Evolutionary conservation across 2,113 vertebrate genomes (phyloP), one percentile per base, ranked within the genome.

Genomic region (Noctilio leporinus): DNA sequence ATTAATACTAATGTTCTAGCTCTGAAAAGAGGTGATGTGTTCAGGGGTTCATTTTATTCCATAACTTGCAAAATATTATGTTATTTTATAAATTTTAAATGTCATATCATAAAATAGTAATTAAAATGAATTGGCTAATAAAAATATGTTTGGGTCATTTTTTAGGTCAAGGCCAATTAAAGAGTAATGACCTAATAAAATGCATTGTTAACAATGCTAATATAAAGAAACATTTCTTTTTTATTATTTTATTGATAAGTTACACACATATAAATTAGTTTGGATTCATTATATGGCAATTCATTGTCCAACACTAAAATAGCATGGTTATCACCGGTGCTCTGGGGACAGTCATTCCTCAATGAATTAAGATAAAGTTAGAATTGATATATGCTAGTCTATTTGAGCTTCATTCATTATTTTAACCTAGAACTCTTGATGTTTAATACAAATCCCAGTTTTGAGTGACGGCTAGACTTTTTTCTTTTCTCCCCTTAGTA

Each of bases 101-200:
- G 86, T 87, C 53, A 14, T 1, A 43, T 86, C 47, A 49, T 59
- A 77, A 94, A 78, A 55, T 62, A 83, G 51, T 49, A 90, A 73
- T 65, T 62, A 22, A 55, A 59, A 90, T 72, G 15, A n/a, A n/a
- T 57, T 83, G 33, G 43, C 33, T 69, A 59, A 35, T 87, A 84
- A 91, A 92, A 84, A 67, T 86, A 85, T 35, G 80, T 80, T 35
- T 10, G 38, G 10, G 8, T 28, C n/a, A 28, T 8, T 55, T 93
- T 93, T 88, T 33, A 35, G 10, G 81, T 94, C 80, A 87, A 70
- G 91, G 51, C 28, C 73, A 28, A 91, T 65, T 80, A 70, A 89
- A 70, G 72, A 80, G 12, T 91, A 93, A 47, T 80, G 70, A 82
- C 4, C 16, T 93, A 91, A 76, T 91, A 57, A 91, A 93, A 93